phyloP scores from a whole-genome alignment of 2,888 invertebrate species.

The Mythimna pallens region DNA sequence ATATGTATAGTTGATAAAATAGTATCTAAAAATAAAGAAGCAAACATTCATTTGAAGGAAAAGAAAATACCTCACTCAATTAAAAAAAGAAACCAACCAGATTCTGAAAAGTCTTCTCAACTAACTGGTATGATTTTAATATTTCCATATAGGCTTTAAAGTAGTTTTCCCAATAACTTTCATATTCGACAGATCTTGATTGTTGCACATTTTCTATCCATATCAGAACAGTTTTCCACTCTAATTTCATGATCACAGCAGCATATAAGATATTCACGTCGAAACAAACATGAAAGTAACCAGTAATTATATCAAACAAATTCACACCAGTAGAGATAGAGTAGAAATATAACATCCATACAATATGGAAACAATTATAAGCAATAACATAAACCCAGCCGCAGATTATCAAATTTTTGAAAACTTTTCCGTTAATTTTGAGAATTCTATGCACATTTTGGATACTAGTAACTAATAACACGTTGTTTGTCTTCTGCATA shows the following conservation, averaged over 20 bases:
- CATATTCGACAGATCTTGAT: not conserved
- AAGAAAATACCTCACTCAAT: not conserved
- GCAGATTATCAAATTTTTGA: not conserved
- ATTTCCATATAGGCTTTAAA: conserved; percentile 26
- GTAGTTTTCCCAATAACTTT: conserved; percentile 14
- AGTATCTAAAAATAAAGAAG: conserved; percentile 29
- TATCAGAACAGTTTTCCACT: not conserved
- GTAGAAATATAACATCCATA: conserved; percentile 15
- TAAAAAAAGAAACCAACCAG: conserved; percentile 2
- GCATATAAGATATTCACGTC: conserved; percentile 35
- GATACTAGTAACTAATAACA: conserved; percentile 19
- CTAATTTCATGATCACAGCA: conserved; percentile 21
- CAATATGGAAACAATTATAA: conserved; percentile 23
- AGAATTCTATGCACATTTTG: conserved; percentile 29
- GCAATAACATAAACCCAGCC: conserved; percentile 25
- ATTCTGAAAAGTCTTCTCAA: conserved; percentile 10
- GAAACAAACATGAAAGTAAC: conserved; percentile 22
- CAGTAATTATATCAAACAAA: not conserved
- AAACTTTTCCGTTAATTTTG: conserved; percentile 6
- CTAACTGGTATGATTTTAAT: conserved; percentile 24
- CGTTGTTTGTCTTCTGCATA: conserved; percentile 23
- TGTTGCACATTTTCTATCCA: conserved; percentile 17
- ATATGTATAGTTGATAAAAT: conserved; percentile 37
- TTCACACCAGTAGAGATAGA: not conserved
- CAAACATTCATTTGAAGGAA: not conserved